These are phyloP conservation scores for Chymomyza amoena DNA, from an alignment of 2,888 invertebrate genomes.

Conservation along the genomic window DNA sequence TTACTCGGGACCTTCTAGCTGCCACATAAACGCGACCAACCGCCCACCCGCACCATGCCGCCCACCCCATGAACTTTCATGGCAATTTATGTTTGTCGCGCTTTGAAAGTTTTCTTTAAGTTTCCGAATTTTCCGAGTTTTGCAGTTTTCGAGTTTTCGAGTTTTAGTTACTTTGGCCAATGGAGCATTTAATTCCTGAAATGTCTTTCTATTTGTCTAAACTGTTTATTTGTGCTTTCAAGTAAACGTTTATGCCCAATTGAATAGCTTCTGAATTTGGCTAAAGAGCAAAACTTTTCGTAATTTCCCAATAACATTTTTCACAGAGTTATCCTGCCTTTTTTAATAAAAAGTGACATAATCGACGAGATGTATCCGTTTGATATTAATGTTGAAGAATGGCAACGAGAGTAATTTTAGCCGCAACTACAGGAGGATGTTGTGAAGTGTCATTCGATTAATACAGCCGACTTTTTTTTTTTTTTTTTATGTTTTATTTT, in stretches of 20 bases:
- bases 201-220: neutral
- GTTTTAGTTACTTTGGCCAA: neutral
- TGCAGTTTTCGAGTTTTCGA: neutral
- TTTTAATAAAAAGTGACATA: too few relatives aligned
- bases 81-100: conserved; percentile 55
- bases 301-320: too few relatives aligned
- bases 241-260: neutral
- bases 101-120: neutral
- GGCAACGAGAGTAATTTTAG: too few relatives aligned
- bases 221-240: neutral
- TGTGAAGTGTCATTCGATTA: too few relatives aligned
- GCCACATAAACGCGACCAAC: neutral
- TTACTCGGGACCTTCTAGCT: conserved; percentile 23
- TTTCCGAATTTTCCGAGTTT: neutral
- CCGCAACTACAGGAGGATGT: too few relatives aligned
- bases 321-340: too few relatives aligned
- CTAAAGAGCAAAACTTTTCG: too few relatives aligned
- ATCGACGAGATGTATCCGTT: too few relatives aligned
- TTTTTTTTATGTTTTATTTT: too few relatives aligned
- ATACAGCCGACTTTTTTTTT: too few relatives aligned
- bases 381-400: too few relatives aligned
- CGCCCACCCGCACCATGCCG: conserved; percentile 10
- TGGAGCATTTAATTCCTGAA: neutral
- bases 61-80: neutral
- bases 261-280: too few relatives aligned